Base-by-base conservation (phyloP, 1,140 invertebrate genomes). In the Eurytemora carolleeae region DNA sequence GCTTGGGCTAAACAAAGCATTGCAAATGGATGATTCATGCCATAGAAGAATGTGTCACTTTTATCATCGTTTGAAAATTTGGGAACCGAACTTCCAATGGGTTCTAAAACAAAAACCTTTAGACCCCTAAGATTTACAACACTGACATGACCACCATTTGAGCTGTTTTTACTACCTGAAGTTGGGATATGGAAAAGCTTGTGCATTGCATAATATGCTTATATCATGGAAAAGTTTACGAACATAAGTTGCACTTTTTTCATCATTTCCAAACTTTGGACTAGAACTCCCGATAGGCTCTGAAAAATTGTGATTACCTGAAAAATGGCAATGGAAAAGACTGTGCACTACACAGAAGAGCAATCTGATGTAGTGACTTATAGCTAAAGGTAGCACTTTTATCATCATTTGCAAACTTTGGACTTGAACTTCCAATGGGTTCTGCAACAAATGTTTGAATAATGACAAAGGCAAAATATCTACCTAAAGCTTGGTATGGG, bases 1-100 rank as follows among this genome's bases (percentile, higher is more conserved):
- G 64, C 63, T 23, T 65, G 64, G n/a, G 63, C 64, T 24, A 18
- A 19, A 31, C 63, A 65, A 18, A 25, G 17, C 58, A 65, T 57
- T 1, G 63, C 52, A 16, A 63, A 25, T 25, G 17, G 24, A 15
- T 25, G 57, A n/a, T n/a, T n/a, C n/a, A 12, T 44, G 31, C 7
- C 7, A 44, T 44, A n/a, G 31, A 44, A 44, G 7, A 44, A 44
- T 44, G 7, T n/a, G 31, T 12, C 7, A 44, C 31, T 12, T 7
- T 44, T 44, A 12, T 44, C 7, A 44, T 44, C 31, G 7, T 7
- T 44, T 12, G 64, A 55, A 58, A 59, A 66, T 56, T 59, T 58
- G 31, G 24, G 64, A 25, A 1, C 44, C 24, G 44, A 54, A 52
- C 19, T 19, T 64, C 21, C 64, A n/a, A 26, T 55, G 22, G 58